Percentiles rank a stretch among this genome's conserved stretches.
phyloP scores from a whole-genome alignment of 2,888 invertebrate genomes.

The Heliconius sara region DNA sequence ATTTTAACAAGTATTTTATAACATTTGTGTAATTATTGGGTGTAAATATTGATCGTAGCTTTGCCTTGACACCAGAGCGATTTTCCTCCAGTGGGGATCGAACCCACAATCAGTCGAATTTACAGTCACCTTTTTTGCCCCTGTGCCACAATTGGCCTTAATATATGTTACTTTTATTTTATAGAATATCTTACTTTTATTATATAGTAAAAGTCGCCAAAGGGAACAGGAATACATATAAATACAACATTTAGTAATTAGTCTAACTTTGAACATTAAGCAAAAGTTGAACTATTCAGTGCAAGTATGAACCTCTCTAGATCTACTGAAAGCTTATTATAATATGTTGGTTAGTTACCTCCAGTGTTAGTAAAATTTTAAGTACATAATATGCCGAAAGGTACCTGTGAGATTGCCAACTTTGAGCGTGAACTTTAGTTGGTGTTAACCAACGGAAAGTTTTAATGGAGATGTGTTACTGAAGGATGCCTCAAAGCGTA shows the following conservation, averaged over 20 bases:
- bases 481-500: not conserved
- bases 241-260: not conserved
- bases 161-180: too few relatives aligned
- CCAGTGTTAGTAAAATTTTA: slow-evolving; percentile 7
- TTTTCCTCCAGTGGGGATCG: too few relatives aligned
- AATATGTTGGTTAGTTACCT: slow-evolving; percentile 8
- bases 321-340: slow-evolving; percentile 15
- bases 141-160: too few relatives aligned
- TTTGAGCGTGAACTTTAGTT: not conserved
- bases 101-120: too few relatives aligned
- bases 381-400: not conserved
- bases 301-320: slow-evolving; percentile 1
- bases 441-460: not conserved
- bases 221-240: not conserved
- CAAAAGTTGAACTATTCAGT: slow-evolving; percentile 4
- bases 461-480: slow-evolving; percentile 4
- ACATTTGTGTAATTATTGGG: too few relatives aligned
- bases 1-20: not conserved
- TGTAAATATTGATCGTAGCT: too few relatives aligned
- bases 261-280: not conserved
- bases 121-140: too few relatives aligned
- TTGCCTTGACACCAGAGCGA: too few relatives aligned
- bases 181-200: too few relatives aligned
- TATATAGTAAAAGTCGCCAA: too few relatives aligned
- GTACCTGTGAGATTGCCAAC: slow-evolving; percentile 1